These are phyloP conservation scores for Actenoides hombroni DNA, from an alignment of 2,113 vertebrate genomes.

Conservation along the genomic window DNA sequence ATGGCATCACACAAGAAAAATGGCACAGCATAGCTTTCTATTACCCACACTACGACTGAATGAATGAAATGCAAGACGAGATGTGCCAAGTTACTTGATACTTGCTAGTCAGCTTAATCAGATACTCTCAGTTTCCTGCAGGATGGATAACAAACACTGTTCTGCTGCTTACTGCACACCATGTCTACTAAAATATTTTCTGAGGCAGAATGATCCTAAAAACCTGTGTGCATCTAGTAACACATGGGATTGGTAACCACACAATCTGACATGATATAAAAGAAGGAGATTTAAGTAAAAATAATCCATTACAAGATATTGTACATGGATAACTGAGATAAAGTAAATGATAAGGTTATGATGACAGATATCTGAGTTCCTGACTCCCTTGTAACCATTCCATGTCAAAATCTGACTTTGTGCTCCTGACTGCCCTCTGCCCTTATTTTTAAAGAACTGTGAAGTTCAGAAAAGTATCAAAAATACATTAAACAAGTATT, in stretches of 20 bases:
- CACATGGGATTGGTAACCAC: not conserved
- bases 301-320: not conserved
- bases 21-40: slow-evolving; percentile 64
- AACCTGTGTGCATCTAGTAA: not conserved
- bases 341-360: not conserved
- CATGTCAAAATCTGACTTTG: not conserved
- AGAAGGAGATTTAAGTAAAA: not conserved
- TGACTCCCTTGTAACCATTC: not conserved
- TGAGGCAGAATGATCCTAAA: not conserved
- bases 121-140: slow-evolving; percentile 79
- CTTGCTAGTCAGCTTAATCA: slow-evolving; percentile 86
- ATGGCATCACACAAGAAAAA: slow-evolving; percentile 70
- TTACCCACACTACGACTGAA: slow-evolving; percentile 61
- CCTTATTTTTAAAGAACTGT: not conserved
- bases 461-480: not conserved
- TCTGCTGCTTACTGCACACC: slow-evolving; percentile 50
- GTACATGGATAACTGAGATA: not conserved
- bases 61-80: slow-evolving; percentile 73
- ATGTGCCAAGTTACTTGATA: slow-evolving; percentile 73
- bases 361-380: not conserved
- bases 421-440: not conserved
- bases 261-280: not conserved
- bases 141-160: slow-evolving; percentile 49
- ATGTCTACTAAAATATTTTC: slow-evolving; percentile 50
- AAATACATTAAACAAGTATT: not conserved